A percentile compares a stretch with the other conserved stretches of the same genome.
These are phyloP conservation scores for Tachystola acroxantha DNA, from an alignment of 2,888 invertebrate genomes.

Conservation along the genomic window DNA sequence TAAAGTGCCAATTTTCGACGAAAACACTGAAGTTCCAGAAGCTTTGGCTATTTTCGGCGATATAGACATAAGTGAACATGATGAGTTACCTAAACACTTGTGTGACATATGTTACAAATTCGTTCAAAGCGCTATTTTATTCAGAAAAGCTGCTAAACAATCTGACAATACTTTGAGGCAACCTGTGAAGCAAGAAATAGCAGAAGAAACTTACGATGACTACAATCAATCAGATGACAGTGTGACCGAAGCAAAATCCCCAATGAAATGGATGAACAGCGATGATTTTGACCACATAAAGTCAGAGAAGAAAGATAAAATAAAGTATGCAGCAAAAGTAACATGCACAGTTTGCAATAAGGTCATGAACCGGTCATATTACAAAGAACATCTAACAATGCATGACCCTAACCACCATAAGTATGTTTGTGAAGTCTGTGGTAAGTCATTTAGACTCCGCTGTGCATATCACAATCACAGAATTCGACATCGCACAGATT, in stretches of 20 bases:
- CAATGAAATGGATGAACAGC: constrained; percentile 19
- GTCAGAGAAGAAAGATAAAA: constrained; percentile 15
- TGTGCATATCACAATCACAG: constrained; percentile 39
- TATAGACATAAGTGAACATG: constrained; percentile 35
- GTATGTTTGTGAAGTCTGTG: constrained; percentile 52
- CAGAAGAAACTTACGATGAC: constrained; percentile 11
- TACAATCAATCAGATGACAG: constrained; percentile 18
- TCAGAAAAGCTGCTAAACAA: constrained; percentile 43
- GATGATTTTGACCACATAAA: constrained; percentile 8
- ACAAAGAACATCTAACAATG: constrained; percentile 47
- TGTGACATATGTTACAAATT: constrained; percentile 47
- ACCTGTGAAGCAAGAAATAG: constrained; percentile 26
- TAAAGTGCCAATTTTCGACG: constrained; percentile 22
- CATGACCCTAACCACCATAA: constrained; percentile 48
- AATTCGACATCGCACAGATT: constrained; percentile 13
- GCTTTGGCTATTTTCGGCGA: constrained; percentile 27
- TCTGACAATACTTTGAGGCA: constrained; percentile 37
- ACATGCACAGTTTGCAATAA: constrained; percentile 35
- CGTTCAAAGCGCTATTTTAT: constrained; percentile 39
- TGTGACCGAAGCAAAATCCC: constrained; percentile 20
- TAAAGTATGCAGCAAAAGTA: constrained; percentile 28
- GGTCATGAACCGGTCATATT: constrained; percentile 41
- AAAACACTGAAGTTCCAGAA: constrained; percentile 15
- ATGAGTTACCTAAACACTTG: constrained; percentile 41
- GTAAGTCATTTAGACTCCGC: constrained; percentile 40